A percentile compares a stretch with the other conserved stretches of the same genome.
phyloP scores from a whole-genome alignment of 2,888 invertebrate species.

The Salpingus planirostris region DNA sequence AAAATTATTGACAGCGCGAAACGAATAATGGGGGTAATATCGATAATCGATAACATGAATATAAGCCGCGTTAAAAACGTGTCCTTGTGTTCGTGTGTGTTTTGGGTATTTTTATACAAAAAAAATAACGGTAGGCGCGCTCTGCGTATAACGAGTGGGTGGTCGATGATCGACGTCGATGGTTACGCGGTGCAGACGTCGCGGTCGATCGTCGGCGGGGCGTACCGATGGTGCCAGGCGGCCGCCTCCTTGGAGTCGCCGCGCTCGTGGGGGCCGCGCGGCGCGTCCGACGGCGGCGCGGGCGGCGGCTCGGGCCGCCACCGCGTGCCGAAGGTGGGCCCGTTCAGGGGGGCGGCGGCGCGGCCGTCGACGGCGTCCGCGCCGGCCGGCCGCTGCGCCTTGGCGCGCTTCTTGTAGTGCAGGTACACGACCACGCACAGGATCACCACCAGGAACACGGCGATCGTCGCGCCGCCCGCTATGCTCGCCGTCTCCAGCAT shows the following conservation, averaged over 20 bases:
- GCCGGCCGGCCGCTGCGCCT: slow-evolving; percentile 30
- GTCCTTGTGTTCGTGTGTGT: no score
- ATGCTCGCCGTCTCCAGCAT: slow-evolving; percentile 84
- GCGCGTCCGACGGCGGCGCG: slow-evolving; percentile 20
- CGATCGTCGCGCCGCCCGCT: slow-evolving; percentile 73
- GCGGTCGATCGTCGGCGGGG: slow-evolving; percentile 14
- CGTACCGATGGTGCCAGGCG: slow-evolving; percentile 22
- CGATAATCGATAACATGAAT: no score
- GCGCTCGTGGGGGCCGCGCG: slow-evolving; percentile 22
- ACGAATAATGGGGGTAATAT: no score
- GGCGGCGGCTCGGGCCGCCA: slow-evolving; percentile 27
- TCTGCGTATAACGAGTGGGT: slow-evolving; percentile 40
- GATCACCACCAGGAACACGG: slow-evolving; percentile 60
- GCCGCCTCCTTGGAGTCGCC: slow-evolving; percentile 20
- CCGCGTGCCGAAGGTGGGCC: slow-evolving; percentile 36
- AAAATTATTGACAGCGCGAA: no score
- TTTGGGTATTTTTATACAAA: no score
- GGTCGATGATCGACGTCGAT: no score
- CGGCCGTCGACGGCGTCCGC: slow-evolving; percentile 38
- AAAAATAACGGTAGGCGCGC: slow-evolving; percentile 31
- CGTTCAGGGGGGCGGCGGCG: slow-evolving; percentile 19
- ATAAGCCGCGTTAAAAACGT: no score
- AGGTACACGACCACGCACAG: slow-evolving; percentile 59
- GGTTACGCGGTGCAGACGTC: slow-evolving; percentile 23
- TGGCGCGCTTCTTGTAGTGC: slow-evolving; percentile 52